Base-by-base conservation (phyloP, 2,888 invertebrate species). In the Allygus modestus region DNA sequence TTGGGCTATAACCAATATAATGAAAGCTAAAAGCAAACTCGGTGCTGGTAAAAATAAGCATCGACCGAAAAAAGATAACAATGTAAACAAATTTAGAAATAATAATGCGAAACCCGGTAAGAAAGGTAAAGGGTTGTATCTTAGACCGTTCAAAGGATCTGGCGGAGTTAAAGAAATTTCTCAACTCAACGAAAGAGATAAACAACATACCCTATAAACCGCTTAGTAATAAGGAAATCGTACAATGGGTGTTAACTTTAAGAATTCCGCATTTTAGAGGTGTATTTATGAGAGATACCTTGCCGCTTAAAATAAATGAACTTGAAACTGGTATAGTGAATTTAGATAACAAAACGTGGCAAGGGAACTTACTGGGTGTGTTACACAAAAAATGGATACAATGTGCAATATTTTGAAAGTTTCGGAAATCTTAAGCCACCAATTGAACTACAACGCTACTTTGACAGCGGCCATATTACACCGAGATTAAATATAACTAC, bases 291-390 rank as follows among this genome's bases (percentile, higher is more conserved):
- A 73, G 58, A 75, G 75, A 83, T 75, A 2, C 33, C n/a, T 28
- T 83, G 28, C 75, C 83, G 28, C 33, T 28, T 28, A 31, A 28
- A 17, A 46, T 75, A 37, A 77, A 84, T 54, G 41, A 58, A 58
- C 17, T 20, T 26, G 83, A 84, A 77, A 75, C 23, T 61, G 77
- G 58, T 58, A 31, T 84, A 37, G 77, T 84, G 1, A 84, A 84
- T 84, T 33, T 84, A 12, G 75, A 77, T 33, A 58, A 37, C 77
- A 26, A 37, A 12, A 31, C n/a, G 37, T 58, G 58, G 65, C 28
- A 31, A 54, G 2, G 83, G 83, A 31, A 84, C 75, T 7, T 77
- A 84, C 58, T 84, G 83, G 83, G 83, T 84, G 5, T 58, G 58
- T 75, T 84, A 84, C 33, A 51, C 33, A 33, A 84, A 84, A 58